Conservation (phyloP, 1,140 invertebrate genomes). For the Scaptomyza pallida region DNA sequence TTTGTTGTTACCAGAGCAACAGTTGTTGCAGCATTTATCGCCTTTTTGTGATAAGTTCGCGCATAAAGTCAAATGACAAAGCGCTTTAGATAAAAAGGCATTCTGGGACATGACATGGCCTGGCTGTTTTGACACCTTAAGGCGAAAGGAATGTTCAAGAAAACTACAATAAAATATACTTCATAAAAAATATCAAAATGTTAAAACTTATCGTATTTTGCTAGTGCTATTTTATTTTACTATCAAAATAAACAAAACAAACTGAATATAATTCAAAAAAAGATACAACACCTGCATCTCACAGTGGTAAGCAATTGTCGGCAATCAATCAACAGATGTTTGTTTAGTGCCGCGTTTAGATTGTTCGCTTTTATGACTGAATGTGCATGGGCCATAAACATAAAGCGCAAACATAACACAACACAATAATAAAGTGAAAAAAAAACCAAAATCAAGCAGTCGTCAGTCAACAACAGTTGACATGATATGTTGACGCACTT, state of each 20-base stretch:
- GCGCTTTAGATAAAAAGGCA: conserved; percentile 59
- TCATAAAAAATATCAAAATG: conserved; percentile 9
- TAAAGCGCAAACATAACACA: conserved; percentile 25
- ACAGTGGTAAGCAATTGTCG: conserved; percentile 63
- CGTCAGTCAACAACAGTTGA: conserved; percentile 6
- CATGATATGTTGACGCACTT: conserved; percentile 53
- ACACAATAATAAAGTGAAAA: conserved; percentile 23
- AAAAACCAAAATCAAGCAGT: not conserved
- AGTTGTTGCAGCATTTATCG: conserved; percentile 41
- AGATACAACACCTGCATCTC: conserved; percentile 58
- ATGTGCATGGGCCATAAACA: conserved; percentile 63
- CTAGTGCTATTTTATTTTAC: too few species aligned
- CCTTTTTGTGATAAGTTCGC: conserved; percentile 69
- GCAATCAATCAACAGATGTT: conserved; percentile 74
- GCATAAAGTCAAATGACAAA: conserved; percentile 73
- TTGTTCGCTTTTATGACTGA: conserved; percentile 66
- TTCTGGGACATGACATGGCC: conserved; percentile 22
- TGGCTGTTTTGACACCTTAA: conserved; percentile 9
- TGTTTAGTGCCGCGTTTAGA: conserved; percentile 64
- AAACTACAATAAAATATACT: conserved; percentile 16
- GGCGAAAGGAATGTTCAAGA: conserved; percentile 4
- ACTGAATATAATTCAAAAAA: conserved; percentile 54
- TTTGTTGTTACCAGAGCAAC: conserved; percentile 13
- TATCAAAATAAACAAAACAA: conserved; percentile 7
- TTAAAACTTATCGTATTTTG: too few species aligned